Conservation (phyloP, 2,797 vertebrate genomes). For the Esox lucius region DNA sequence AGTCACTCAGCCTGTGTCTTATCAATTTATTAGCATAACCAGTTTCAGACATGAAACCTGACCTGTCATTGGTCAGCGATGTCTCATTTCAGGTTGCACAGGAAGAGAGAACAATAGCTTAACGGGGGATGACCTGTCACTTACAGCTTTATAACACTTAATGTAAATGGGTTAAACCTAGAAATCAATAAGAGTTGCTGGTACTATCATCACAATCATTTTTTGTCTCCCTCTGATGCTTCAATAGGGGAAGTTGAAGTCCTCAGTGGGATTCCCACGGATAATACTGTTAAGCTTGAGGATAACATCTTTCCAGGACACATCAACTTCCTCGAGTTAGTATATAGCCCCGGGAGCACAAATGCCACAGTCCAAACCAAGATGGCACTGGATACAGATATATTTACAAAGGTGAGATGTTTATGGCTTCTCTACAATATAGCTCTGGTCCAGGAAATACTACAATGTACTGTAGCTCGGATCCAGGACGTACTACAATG, state of each 20-base stretch:
- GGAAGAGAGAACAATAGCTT: neutral
- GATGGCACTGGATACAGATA: constrained; percentile 60
- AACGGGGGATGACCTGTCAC: neutral
- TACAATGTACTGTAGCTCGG: too few species aligned
- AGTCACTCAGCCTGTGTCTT: neutral
- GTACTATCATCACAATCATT: neutral
- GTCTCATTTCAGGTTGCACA: neutral
- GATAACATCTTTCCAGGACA: accelerated
- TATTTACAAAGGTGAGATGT: constrained; percentile 15
- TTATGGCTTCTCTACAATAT: neutral
- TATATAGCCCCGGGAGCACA: constrained; percentile 4
- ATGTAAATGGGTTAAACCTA: neutral
- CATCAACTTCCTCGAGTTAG: constrained; percentile 53
- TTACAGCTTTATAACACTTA: neutral
- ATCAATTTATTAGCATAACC: too few species aligned
- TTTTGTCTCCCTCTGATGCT: constrained; percentile 17
- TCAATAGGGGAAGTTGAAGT: constrained; percentile 70
- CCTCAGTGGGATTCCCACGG: constrained; percentile 49
- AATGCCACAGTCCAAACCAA: constrained; percentile 51
- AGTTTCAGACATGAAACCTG: too few species aligned
- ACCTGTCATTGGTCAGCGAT: too few species aligned
- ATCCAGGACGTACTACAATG: too few species aligned
- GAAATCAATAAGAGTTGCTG: neutral
- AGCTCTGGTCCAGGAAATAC: neutral
- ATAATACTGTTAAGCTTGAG: constrained; percentile 33